Percentiles rank a stretch among this genome's conserved stretches.
These are phyloP conservation scores for Microcebus lehilahytsara DNA, from an alignment of 2,113 vertebrate species.

Conservation along the genomic window DNA sequence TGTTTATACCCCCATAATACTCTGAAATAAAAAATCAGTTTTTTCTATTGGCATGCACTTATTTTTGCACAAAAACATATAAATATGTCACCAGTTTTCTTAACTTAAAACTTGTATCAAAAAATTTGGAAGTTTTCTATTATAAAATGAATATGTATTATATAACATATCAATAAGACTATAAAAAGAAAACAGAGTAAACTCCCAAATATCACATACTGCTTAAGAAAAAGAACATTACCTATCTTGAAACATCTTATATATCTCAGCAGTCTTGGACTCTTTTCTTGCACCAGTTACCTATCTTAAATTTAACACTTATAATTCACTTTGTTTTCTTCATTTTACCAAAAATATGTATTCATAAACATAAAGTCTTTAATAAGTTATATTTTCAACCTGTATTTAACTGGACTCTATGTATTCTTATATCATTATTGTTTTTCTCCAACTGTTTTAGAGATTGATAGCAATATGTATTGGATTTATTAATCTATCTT, in stretches of 20 bases:
- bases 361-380: neutral
- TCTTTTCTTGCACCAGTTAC: neutral
- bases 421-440: neutral
- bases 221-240: neutral
- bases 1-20: too few species aligned
- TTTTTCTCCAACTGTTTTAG: neutral
- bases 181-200: neutral
- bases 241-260: neutral
- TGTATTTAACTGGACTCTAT: neutral
- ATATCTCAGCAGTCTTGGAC: neutral
- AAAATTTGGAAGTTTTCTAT: neutral
- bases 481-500: neutral
- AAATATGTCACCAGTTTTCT: conserved; percentile 95
- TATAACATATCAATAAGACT: neutral
- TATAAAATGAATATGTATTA: neutral
- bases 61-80: conserved; percentile 94
- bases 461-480: neutral
- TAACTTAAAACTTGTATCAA: conserved; percentile 88
- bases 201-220: neutral
- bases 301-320: neutral
- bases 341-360: neutral
- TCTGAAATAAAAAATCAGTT: conserved; percentile 78
- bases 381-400: neutral
- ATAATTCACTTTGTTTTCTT: neutral
- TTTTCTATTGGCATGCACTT: conserved; percentile 90